Evolutionary conservation across 35 echinoderm and acorn worm species (phyloP), one percentile per base, ranked within the genome.

Genomic region (Ophioderma brevispina): DNA sequence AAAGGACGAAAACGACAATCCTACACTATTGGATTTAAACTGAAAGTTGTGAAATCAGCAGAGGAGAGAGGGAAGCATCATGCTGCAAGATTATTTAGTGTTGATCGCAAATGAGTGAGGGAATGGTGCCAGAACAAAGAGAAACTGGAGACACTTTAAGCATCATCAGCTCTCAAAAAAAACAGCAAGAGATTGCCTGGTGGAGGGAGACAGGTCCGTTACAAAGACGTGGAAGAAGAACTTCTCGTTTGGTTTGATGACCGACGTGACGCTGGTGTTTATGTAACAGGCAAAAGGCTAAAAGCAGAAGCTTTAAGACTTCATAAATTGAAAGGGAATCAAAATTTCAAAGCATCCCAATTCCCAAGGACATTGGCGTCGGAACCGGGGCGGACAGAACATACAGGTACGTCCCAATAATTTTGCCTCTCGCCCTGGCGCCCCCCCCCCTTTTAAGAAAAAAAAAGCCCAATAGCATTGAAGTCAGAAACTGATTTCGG

Each of bases 271-370:
- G 78, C 78, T 36, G 78, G 78, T 33, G 21, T 80, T 36, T 4
- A 35, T 33, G 78, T 80, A 18, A 80, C 33, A 18, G 78, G 78
- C 5, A 80, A 80, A 37, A 35, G 5, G 21, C 35, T 80, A 19
- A 80, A 80, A 21, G 18, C 31, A 2, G 78, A 80, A 38, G 33
- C 78, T 36, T 1, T 80, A 35, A 80, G 78, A 38, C 78, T 80
- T 33, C 78, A 80, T 80, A 80, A 80, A 37, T 31, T 33, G 21
- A 80, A 80, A 19, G 78, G 78, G 3, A 80, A 80, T 36, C 78
- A 80, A 80, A 80, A 36, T 40, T 52, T 52, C 46, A 52, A 52
- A 52, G 46, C 46, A 8, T n/a, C n/a, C n/a, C n/a, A n/a, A n/a
- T n/a, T n/a, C n/a, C n/a, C n/a, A n/a, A n/a, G n/a, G n/a, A n/a